Evolutionary conservation across 1,140 invertebrate species (phyloP), one percentile per base, ranked within the genome.

Genomic region (Vollenhovia emeryi): DNA sequence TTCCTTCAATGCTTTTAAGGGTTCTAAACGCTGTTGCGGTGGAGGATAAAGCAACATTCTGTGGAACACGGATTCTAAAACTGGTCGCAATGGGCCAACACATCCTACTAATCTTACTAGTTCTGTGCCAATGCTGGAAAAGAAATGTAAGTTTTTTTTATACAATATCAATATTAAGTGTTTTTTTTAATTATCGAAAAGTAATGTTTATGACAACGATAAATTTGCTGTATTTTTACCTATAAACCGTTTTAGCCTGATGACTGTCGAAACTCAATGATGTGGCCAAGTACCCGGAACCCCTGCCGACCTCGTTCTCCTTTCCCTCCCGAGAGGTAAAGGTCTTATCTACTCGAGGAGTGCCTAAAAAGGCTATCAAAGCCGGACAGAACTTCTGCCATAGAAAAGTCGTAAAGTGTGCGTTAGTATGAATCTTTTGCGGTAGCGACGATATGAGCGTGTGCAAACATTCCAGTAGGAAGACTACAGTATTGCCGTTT

Each of bases 321-420:
- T 96, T 95, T 27, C 96, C 96, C 83, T 96, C 96, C 85, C 96
- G 95, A 33, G 96, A 97, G 74, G 96, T 96, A 74, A 97, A 97
- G 62, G 96, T 97, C 90, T 97, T 97, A 89, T 97, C 97, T 13
- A 97, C 96, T 87, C 96, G 95, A 0, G 97, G 98, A 24, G 97
- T 97, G 0, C 98, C 98, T 1, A 99, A 95, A 74, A 99, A 97
- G 0, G 97, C 97, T 64, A 99, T 97, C 78, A 99, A 95, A 3
- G 97, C 97, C 0, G 98, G 98, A 91, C 98, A 99, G 88, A 99
- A 97, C 89, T 98, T 97, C 93, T 99, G 98, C 98, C 98, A 98
- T 0, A 98, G 94, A 89, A 98, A 98, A 3, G 97, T 97, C 11
- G 97, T 98, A 87, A 98, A 98, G 91, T 98, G 97, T 11, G 96